Percentiles rank a stretch among this genome's conserved stretches.
These are phyloP conservation scores for Ischnura elegans DNA, from an alignment of 2,888 invertebrate genomes.

Conservation along the genomic window DNA sequence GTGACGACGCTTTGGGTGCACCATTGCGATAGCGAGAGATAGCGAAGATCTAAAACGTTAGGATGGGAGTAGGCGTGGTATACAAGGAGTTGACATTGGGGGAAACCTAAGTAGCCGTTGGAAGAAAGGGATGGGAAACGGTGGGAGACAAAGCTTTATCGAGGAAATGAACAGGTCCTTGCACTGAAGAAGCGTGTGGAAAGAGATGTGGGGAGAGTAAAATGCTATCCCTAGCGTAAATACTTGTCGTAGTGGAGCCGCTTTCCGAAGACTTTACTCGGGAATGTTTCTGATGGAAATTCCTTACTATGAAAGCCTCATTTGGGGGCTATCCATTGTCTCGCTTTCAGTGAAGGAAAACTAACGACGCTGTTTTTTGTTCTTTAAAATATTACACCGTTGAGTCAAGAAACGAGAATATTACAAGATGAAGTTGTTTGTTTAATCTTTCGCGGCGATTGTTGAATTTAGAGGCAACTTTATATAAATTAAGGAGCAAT, in stretches of 20 bases:
- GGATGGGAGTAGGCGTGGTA: no score
- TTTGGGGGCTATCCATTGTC: neutral
- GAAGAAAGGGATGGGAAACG: neutral
- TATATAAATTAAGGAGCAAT: no score
- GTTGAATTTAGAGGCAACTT: no score
- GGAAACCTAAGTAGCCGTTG: neutral
- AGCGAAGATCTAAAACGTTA: neutral
- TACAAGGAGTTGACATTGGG: no score
- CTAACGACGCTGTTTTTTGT: neutral
- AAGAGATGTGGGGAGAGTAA: neutral
- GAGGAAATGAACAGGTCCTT: constrained; percentile 9
- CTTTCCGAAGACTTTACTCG: neutral
- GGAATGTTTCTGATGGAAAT: neutral
- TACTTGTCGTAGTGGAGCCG: neutral
- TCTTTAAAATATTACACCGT: neutral
- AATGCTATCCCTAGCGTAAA: neutral
- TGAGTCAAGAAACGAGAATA: neutral
- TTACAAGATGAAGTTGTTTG: neutral
- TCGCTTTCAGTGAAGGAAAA: neutral
- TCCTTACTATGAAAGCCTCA: neutral
- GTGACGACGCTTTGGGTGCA: neutral
- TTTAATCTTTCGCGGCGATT: neutral
- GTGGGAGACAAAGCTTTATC: neutral
- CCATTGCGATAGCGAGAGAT: neutral
- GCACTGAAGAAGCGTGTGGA: neutral